These are phyloP conservation scores for Tetrao urogallus DNA, from an alignment of 2,113 vertebrate genomes.

Conservation along the genomic window DNA sequence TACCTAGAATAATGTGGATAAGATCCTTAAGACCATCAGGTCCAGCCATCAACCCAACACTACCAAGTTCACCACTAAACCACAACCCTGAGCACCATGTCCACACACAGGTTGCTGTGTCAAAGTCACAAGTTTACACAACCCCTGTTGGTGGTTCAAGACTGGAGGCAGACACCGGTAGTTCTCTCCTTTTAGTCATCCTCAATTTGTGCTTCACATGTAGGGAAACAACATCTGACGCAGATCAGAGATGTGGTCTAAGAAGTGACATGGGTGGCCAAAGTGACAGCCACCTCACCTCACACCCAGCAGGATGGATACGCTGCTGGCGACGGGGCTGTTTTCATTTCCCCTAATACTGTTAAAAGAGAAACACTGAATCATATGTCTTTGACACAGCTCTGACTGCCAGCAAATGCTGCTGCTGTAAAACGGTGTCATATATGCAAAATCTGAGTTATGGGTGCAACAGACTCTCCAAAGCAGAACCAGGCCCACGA, in stretches of 20 bases:
- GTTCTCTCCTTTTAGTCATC: not conserved
- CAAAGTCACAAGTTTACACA: not conserved
- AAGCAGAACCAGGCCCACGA: not conserved
- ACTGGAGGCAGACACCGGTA: not conserved
- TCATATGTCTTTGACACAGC: not conserved
- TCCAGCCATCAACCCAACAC: not conserved
- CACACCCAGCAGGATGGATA: not conserved
- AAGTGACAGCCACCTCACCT: not conserved
- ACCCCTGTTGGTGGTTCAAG: not conserved
- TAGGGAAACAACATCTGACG: not conserved
- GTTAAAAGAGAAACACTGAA: not conserved
- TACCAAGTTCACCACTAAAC: not conserved
- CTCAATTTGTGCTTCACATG: not conserved
- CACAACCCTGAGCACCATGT: not conserved
- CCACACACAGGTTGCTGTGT: not conserved
- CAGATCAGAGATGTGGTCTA: not conserved
- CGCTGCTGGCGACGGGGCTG: not conserved
- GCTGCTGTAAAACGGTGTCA: not conserved
- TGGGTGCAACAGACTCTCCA: not conserved
- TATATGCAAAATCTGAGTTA: not conserved
- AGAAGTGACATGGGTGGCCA: not conserved
- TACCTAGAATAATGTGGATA: not conserved
- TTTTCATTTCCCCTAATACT: not conserved
- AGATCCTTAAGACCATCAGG: not conserved
- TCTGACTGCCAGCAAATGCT: not conserved